phyloP scores from a whole-genome alignment of 2,797 vertebrate genomes.

The Gallinago solitaria region DNA sequence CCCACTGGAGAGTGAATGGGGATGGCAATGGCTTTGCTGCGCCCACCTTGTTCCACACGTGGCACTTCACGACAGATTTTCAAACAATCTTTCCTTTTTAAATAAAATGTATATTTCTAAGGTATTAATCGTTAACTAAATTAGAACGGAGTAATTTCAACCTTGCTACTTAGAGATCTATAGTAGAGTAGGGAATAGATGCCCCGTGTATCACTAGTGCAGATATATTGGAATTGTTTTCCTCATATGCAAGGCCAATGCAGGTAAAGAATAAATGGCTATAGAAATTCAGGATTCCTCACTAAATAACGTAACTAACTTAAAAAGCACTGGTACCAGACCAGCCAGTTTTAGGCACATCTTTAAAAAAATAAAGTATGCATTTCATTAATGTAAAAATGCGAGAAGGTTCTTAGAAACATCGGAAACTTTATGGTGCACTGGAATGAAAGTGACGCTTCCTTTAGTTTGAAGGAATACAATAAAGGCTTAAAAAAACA shows the following conservation, averaged over 20 bases:
- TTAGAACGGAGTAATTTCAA: neutral
- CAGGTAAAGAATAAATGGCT: slow-evolving; percentile 52
- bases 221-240: neutral
- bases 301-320: slow-evolving; percentile 45
- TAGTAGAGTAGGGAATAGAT: neutral
- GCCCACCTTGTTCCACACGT: neutral
- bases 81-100: neutral
- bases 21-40: neutral
- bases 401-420: slow-evolving; percentile 3
- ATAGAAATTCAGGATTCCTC: slow-evolving; percentile 34
- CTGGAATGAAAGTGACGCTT: slow-evolving; percentile 53
- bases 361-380: slow-evolving; percentile 55
- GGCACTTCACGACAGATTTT: neutral
- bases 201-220: neutral
- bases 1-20: neutral
- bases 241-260: slow-evolving; percentile 37
- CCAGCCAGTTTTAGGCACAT: slow-evolving; percentile 69
- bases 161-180: neutral
- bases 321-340: slow-evolving; percentile 70
- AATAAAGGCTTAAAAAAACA: slow-evolving; percentile 22
- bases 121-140: neutral
- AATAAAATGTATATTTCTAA: neutral
- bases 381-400: slow-evolving; percentile 21
- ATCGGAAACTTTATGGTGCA: slow-evolving; percentile 1
- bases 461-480: slow-evolving; percentile 52